These are phyloP conservation scores for Mirounga angustirostris DNA, from an alignment of 2,113 vertebrate genomes.

Conservation along the genomic window DNA sequence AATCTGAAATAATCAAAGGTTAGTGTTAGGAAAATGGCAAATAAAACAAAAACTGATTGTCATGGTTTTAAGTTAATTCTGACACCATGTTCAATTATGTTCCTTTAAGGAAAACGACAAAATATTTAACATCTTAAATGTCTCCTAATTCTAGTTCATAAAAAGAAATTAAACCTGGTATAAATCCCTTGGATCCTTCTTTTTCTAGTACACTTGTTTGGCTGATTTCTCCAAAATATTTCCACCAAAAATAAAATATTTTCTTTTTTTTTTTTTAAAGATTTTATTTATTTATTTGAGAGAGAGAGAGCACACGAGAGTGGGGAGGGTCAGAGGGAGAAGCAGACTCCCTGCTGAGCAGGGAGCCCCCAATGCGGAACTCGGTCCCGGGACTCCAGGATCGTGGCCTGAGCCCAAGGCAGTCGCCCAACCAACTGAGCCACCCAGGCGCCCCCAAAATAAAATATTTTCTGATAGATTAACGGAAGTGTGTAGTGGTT, in stretches of 20 bases:
- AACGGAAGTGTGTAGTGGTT: background rate
- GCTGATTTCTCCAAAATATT: conserved; percentile 32
- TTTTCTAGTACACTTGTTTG: background rate
- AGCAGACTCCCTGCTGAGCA: no score
- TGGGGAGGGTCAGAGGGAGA: no score
- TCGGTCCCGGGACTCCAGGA: no score
- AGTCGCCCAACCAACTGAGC: no score
- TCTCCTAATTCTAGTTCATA: conserved; percentile 8
- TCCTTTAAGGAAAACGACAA: background rate
- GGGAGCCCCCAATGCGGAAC: no score
- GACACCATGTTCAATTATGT: conserved; percentile 1
- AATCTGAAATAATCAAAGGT: conserved; percentile 88
- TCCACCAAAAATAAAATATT: conserved; percentile 1
- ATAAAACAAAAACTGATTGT: background rate
- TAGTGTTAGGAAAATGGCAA: conserved; percentile 7
- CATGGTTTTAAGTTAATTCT: background rate
- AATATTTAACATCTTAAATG: background rate
- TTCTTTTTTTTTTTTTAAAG: background rate
- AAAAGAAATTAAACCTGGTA: conserved; percentile 14
- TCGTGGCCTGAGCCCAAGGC: no score
- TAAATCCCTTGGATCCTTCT: conserved; percentile 15
- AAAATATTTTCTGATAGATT: background rate
- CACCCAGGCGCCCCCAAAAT: background rate
- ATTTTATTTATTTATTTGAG: no score
- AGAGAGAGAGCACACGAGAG: no score